Evolutionary conservation across 2,888 invertebrate species (phyloP).

Genomic region (Chymomyza procnemis): DNA sequence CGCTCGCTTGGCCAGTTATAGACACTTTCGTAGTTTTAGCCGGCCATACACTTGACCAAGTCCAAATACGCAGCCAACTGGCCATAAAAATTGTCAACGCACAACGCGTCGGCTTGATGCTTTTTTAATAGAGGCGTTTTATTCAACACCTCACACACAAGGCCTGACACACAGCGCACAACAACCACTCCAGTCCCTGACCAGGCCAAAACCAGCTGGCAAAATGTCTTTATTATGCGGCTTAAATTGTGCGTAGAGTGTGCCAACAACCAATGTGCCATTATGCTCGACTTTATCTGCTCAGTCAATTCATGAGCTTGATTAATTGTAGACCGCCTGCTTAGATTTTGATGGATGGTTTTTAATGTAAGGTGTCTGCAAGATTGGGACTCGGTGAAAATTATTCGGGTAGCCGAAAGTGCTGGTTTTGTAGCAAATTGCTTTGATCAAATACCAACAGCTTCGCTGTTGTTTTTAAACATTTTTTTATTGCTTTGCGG

Average conservation of each 20-base stretch:
- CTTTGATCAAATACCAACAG: background rate
- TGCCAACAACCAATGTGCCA: constrained; percentile 36
- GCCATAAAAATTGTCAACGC: constrained; percentile 67
- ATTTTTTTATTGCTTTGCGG: no score
- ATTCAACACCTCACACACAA: constrained; percentile 41
- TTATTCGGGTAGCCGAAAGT: background rate
- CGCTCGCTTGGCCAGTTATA: background rate
- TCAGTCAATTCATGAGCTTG: constrained; percentile 37
- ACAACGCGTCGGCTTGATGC: constrained; percentile 37
- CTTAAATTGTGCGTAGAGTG: background rate
- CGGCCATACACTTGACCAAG: background rate
- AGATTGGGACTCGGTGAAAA: constrained; percentile 46
- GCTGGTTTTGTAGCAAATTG: background rate
- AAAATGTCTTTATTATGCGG: constrained; percentile 52
- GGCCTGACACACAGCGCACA: background rate
- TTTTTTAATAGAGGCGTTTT: constrained; percentile 66
- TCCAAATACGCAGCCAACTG: constrained; percentile 60
- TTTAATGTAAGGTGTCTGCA: background rate
- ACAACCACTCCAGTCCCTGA: background rate
- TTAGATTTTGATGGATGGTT: constrained; percentile 16
- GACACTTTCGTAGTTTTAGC: background rate
- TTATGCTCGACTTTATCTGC: constrained; percentile 38
- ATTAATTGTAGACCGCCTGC: constrained; percentile 51
- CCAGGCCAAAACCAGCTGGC: constrained; percentile 6
- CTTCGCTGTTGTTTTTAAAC: no score